A percentile compares a stretch with the other conserved stretches of the same genome.
These are phyloP conservation scores for Clarias fuscus DNA, from an alignment of 2,797 vertebrate genomes.

Conservation along the genomic window DNA sequence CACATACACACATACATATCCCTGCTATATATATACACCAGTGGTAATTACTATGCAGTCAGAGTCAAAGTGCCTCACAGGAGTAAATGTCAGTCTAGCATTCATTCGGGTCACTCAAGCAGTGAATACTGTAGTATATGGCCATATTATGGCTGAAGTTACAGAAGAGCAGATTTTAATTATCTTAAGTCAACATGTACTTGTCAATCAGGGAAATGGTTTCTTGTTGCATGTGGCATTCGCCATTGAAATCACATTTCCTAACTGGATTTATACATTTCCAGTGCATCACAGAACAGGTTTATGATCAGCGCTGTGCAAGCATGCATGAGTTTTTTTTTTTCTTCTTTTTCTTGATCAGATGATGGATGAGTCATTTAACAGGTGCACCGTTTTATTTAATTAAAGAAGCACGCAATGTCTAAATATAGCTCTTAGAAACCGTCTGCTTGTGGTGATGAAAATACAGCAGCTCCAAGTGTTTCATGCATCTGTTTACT, in stretches of 20 bases:
- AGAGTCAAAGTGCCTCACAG: background rate
- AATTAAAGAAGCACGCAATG: background rate
- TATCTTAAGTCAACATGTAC: background rate
- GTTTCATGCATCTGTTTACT: constrained; percentile 1
- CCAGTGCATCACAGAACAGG: background rate
- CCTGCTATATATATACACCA: background rate
- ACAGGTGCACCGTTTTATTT: constrained; percentile 41
- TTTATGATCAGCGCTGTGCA: background rate
- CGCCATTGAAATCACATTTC: too few species aligned
- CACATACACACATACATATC: background rate
- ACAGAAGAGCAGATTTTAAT: background rate
- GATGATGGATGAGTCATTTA: constrained; percentile 35
- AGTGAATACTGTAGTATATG: background rate
- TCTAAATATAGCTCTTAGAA: constrained; percentile 47
- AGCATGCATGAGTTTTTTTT: too few species aligned
- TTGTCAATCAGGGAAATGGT: background rate
- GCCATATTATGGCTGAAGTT: background rate
- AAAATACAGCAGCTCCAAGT: background rate
- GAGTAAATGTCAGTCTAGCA: background rate
- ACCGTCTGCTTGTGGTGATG: constrained; percentile 12
- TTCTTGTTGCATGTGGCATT: background rate
- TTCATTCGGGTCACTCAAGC: background rate
- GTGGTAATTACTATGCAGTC: background rate
- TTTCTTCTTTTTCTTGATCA: constrained; percentile 21
- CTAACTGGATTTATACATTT: background rate